Conservation (phyloP, 2,113 vertebrate species). For the Carollia perspicillata region DNA sequence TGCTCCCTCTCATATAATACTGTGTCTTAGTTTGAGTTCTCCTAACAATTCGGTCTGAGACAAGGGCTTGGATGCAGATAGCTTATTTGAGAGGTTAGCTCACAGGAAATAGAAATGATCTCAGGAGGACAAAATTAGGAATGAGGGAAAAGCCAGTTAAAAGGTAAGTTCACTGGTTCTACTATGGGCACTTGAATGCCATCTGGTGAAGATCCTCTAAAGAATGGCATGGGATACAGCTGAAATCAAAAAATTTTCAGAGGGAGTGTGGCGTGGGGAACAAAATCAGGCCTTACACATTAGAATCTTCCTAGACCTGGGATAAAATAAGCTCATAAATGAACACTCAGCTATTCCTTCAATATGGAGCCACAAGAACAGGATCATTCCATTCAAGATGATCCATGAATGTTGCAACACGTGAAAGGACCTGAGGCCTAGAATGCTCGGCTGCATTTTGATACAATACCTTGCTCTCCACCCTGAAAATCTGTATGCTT, state of each 20-base stretch:
- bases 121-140: neutral
- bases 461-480: neutral
- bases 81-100: neutral
- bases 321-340: neutral
- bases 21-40: neutral
- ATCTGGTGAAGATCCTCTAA: neutral
- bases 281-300: neutral
- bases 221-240: neutral
- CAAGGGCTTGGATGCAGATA: neutral
- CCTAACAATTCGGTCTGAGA: neutral
- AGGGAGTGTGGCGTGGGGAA: neutral
- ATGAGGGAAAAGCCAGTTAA: neutral
- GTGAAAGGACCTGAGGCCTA: neutral
- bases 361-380: neutral
- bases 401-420: neutral
- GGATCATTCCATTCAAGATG: neutral
- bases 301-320: neutral
- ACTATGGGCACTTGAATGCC: neutral
- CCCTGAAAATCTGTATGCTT: neutral
- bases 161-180: neutral
- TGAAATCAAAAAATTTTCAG: neutral
- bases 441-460: neutral
- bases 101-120: neutral
- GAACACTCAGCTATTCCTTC: neutral
- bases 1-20: too few relatives aligned